Evolutionary conservation across 2,888 invertebrate species (phyloP).

Genomic region (Eledone cirrhosa): DNA sequence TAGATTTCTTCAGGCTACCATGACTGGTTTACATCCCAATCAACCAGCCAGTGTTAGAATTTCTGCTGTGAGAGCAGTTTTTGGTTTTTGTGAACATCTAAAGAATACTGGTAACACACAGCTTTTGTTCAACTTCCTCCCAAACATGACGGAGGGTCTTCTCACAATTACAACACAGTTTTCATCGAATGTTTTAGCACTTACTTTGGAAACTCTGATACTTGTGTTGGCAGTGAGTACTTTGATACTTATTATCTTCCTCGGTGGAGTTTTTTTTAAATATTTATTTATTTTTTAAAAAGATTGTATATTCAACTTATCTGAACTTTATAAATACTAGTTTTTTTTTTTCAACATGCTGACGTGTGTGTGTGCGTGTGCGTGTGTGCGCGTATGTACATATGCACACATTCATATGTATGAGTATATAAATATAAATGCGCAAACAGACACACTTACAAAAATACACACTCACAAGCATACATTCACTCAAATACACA

Average conservation of each 20-base stretch:
- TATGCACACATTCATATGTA: too few relatives aligned
- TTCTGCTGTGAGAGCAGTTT: slow-evolving; percentile 70
- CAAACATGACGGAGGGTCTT: slow-evolving; percentile 71
- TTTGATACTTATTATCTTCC: neutral
- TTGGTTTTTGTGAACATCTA: slow-evolving; percentile 71
- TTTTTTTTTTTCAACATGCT: too few relatives aligned
- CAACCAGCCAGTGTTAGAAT: slow-evolving; percentile 71
- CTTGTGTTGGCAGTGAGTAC: slow-evolving; percentile 69
- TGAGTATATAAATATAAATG: too few relatives aligned
- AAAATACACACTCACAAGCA: too few relatives aligned
- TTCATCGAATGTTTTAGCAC: slow-evolving; percentile 70
- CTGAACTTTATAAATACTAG: too few relatives aligned
- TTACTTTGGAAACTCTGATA: slow-evolving; percentile 71
- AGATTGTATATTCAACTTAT: too few relatives aligned
- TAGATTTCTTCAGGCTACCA: slow-evolving; percentile 71
- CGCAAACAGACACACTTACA: too few relatives aligned
- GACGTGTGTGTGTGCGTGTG: too few relatives aligned
- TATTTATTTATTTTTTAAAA: too few relatives aligned
- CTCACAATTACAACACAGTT: slow-evolving; percentile 70
- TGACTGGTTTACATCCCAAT: slow-evolving; percentile 70
- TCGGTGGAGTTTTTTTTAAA: too few relatives aligned
- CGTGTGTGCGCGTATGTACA: too few relatives aligned
- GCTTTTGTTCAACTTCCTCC: slow-evolving; percentile 67
- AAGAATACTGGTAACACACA: slow-evolving; percentile 68
- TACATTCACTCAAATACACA: too few relatives aligned